Base-by-base conservation (phyloP, 2,888 invertebrate species). In the Cyrtodaria siliqua region DNA sequence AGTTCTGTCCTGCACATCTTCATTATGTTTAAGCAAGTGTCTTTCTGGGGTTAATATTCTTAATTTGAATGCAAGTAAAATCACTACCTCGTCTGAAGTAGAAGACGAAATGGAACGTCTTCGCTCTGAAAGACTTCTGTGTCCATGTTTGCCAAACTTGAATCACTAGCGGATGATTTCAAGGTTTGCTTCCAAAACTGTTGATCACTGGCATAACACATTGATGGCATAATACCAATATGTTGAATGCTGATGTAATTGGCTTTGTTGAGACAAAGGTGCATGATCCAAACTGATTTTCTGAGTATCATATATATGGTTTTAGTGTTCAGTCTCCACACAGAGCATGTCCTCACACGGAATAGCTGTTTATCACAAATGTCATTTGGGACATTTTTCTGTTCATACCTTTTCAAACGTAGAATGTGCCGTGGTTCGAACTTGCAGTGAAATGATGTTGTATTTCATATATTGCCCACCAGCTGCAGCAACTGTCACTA, bases 1-100 rank as follows among this genome's bases (percentile, higher is more conserved):
- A 53, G 27, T 16, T 71, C 68, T 57, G 80, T 82, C 18, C 8
- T 82, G 42, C 67, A 84, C 71, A 73, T 82, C 61, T 72, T 68
- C 61, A 68, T 42, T 82, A 18, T 74, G 82, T 44, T 59, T 82
- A 38, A 77, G 79, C 1, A 47, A 42, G 14, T 73, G 27, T 23
- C 20, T 83, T 38, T 47, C 60, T 9, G 57, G 55, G 6, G 50
- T 81, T 18, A 40, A 69, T 44, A 76, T 83, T 24, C 24, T 33
- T 23, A 49, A 76, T 38, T 57, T 81, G 26, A 78, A 79, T 60
- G 26, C 24, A 4, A 14, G 8, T n/a, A 76, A 82, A 38, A 79
- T 76, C 9, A 47, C 44, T 23, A 52, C 62, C 33, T 67, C 64
- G 14, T 0, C 20, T 16, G 57, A 61, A 20, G 81, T 81, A 16